Evolutionary conservation across 2,888 invertebrate species (phyloP).

Genomic region (Mythimna impura): DNA sequence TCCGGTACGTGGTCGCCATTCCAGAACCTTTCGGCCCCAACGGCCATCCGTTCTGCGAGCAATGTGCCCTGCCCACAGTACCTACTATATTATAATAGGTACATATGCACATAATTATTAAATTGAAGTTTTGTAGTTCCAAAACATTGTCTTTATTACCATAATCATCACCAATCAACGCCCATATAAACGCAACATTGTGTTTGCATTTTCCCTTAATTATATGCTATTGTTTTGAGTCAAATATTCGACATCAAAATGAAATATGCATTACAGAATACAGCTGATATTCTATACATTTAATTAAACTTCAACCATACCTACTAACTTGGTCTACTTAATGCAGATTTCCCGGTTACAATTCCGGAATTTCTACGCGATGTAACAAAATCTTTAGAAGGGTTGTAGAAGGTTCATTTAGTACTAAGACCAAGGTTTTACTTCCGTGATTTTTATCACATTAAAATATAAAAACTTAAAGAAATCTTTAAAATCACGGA

Average conservation of each 20-base stretch:
- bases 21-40: too few species aligned
- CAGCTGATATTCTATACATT: constrained; percentile 34
- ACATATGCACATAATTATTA: neutral
- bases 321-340: constrained; percentile 28
- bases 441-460: neutral
- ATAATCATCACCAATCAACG: neutral
- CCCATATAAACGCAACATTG: neutral
- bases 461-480: neutral
- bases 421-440: neutral
- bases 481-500: neutral
- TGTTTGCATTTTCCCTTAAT: constrained; percentile 18
- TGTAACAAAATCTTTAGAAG: neutral
- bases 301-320: constrained; percentile 40
- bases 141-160: neutral
- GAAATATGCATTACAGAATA: constrained; percentile 17
- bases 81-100: neutral
- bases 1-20: too few species aligned
- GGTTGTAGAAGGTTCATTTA: constrained; percentile 5
- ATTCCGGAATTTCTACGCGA: constrained; percentile 8
- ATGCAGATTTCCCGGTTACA: constrained; percentile 19
- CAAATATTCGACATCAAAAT: constrained; percentile 19
- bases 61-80: too few species aligned
- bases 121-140: neutral
- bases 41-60: too few species aligned
- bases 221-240: constrained; percentile 10